Evolutionary conservation across 2,888 invertebrate species (phyloP).

Genomic region (Eurytoma californica): DNA sequence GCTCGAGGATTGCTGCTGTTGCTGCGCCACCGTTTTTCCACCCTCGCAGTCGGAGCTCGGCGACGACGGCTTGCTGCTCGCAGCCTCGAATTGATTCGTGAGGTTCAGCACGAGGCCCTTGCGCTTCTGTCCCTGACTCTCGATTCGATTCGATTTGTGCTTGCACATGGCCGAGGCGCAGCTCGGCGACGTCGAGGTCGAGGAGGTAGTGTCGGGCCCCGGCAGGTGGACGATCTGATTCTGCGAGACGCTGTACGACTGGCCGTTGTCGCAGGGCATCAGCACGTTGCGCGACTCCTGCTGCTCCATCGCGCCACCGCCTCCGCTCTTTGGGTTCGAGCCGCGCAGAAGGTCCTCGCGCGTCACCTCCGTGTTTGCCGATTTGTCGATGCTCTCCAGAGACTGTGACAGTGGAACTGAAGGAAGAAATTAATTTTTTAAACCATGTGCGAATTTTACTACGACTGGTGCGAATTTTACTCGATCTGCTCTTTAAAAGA

Average conservation of each 20-base stretch:
- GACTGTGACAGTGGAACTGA: slow-evolving; percentile 81
- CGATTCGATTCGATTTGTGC: slow-evolving; percentile 76
- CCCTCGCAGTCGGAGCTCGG: slow-evolving; percentile 65
- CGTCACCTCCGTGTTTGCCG: slow-evolving; percentile 68
- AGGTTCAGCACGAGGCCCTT: slow-evolving; percentile 78
- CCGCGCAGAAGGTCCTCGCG: slow-evolving; percentile 71
- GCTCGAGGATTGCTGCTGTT: slow-evolving; percentile 25
- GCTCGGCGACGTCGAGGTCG: slow-evolving; percentile 1
- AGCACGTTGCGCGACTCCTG: slow-evolving; percentile 85
- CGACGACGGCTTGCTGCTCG: slow-evolving; percentile 72
- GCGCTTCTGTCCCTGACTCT: slow-evolving; percentile 77
- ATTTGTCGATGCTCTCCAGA: slow-evolving; percentile 79
- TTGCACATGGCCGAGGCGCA: slow-evolving; percentile 25
- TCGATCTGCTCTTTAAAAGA: neutral
- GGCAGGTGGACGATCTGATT: slow-evolving; percentile 91
- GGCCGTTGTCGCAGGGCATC: slow-evolving; percentile 90
- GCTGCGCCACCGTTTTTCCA: slow-evolving; percentile 35
- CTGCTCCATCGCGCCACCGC: slow-evolving; percentile 64
- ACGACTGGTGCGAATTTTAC: too few species aligned
- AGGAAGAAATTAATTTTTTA: neutral
- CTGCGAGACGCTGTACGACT: slow-evolving; percentile 92
- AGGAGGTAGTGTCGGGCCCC: slow-evolving; percentile 75
- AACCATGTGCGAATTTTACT: too few species aligned
- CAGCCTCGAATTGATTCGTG: slow-evolving; percentile 78
- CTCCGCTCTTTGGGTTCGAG: slow-evolving; percentile 70